A percentile compares a stretch with the other conserved stretches of the same genome.
Evolutionary conservation across 2,888 invertebrate genomes (phyloP).

Genomic region (Morinoia aosen): DNA sequence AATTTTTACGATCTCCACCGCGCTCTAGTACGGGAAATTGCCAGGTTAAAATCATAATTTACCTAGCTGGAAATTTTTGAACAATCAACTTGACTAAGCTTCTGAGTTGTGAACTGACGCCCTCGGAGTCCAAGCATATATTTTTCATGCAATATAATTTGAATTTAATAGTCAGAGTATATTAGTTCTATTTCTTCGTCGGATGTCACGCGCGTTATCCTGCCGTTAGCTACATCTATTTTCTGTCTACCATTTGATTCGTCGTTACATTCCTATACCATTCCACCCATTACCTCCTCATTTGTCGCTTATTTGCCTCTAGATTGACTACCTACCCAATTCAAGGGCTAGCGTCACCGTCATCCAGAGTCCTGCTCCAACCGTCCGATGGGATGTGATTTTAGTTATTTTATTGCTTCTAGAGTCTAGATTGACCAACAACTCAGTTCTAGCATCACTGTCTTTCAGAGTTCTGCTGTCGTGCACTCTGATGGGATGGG

Average conservation of each 20-base stretch:
- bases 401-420: too few species aligned
- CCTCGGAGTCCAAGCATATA: neutral
- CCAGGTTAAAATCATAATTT: too few species aligned
- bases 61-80: neutral
- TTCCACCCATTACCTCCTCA: neutral
- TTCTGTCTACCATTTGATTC: neutral
- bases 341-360: too few species aligned
- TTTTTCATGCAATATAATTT: neutral
- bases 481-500: neutral
- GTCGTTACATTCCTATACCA: neutral
- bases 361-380: too few species aligned
- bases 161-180: neutral
- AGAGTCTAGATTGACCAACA: too few species aligned
- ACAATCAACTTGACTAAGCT: neutral
- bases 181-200: neutral
- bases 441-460: too few species aligned
- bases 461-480: too few species aligned
- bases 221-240: neutral
- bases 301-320: too few species aligned
- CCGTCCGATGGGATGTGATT: neutral
- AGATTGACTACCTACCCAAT: too few species aligned
- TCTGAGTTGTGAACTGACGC: neutral
- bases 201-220: neutral
- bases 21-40: too few species aligned
- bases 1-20: too few species aligned